Conservation (phyloP, 2,797 vertebrate species). For the Sebastes aleutianus region DNA sequence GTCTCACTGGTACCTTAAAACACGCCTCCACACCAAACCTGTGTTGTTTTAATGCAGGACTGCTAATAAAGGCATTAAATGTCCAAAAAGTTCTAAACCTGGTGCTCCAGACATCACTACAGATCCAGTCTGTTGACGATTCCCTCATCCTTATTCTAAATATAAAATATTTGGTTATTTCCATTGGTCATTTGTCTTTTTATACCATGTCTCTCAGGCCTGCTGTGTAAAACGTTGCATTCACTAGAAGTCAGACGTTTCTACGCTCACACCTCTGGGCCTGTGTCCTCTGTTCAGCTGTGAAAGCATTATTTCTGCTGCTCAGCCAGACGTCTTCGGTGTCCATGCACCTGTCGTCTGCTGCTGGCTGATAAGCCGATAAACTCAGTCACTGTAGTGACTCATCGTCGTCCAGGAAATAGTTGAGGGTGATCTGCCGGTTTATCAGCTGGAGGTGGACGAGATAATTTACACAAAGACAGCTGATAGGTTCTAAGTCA, state of each 20-base stretch:
- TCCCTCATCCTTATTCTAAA: neutral
- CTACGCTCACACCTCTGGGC: neutral
- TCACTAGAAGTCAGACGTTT: neutral
- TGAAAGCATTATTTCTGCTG: neutral
- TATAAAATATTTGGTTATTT: too few relatives aligned
- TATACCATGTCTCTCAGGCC: neutral
- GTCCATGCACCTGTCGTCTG: neutral
- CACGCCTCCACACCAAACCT: too few relatives aligned
- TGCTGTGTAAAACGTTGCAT: neutral
- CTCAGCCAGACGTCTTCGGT: neutral
- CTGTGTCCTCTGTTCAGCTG: neutral
- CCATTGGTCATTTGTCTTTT: neutral
- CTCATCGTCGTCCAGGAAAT: constrained; percentile 10
- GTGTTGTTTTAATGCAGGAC: too few relatives aligned
- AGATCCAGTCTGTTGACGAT: neutral
- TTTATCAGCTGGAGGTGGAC: constrained; percentile 22
- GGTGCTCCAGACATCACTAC: too few relatives aligned
- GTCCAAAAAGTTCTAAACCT: neutral
- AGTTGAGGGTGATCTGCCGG: neutral
- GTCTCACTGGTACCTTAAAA: too few relatives aligned
- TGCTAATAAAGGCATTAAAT: neutral
- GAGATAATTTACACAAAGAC: constrained; percentile 3
- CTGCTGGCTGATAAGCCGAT: constrained; percentile 4
- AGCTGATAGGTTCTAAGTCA: neutral
- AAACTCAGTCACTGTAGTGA: constrained; percentile 29